phyloP scores from a whole-genome alignment of 2,888 invertebrate genomes.

The Machimus rusticus region DNA sequence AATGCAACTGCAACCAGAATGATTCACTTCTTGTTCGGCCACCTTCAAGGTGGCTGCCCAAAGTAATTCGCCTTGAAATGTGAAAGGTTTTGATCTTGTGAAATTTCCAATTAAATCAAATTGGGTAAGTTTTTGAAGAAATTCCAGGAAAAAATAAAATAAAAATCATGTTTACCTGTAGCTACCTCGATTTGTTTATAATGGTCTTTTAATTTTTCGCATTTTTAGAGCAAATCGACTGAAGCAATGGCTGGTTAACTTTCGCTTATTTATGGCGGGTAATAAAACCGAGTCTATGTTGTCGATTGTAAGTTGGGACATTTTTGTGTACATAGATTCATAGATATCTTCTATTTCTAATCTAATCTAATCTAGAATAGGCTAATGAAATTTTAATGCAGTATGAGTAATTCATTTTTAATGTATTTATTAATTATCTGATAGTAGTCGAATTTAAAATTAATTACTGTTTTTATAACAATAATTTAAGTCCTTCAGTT shows the following conservation, averaged over 20 bases:
- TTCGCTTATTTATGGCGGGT: background rate
- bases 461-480: too few species aligned
- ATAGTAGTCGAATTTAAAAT: too few species aligned
- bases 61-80: constrained; percentile 13
- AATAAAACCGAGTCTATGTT: background rate
- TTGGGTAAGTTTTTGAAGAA: background rate
- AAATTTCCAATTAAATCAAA: background rate
- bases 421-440: too few species aligned
- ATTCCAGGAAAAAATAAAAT: background rate
- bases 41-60: background rate
- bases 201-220: background rate
- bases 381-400: too few species aligned
- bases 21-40: background rate
- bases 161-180: background rate
- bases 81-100: constrained; percentile 6
- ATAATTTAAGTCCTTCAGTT: too few species aligned
- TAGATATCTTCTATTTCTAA: too few species aligned
- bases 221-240: background rate
- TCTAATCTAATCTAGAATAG: too few species aligned
- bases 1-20: background rate
- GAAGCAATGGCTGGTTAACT: background rate
- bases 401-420: too few species aligned
- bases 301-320: background rate
- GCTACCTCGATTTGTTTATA: background rate
- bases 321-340: too few species aligned